Evolutionary conservation across 2,888 invertebrate genomes (phyloP).

Genomic region (Rhamphomyia laevipes): DNA sequence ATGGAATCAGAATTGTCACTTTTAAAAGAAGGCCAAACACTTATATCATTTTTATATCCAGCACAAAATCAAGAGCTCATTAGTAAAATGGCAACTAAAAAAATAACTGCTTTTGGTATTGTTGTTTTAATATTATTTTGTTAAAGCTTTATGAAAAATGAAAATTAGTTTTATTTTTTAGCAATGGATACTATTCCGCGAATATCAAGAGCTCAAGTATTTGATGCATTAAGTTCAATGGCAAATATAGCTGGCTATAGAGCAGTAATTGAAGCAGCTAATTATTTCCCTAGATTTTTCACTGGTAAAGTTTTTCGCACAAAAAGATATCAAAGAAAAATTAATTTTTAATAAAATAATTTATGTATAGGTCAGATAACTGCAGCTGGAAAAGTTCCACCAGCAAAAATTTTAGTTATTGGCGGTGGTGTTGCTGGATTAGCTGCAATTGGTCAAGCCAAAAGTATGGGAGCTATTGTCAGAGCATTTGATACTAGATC

Average conservation of each 20-base stretch:
- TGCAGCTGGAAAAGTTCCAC: conserved; percentile 80
- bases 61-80: conserved; percentile 67
- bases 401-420: conserved; percentile 75
- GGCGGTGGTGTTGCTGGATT: conserved; percentile 86
- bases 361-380: conserved; percentile 71
- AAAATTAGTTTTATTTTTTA: conserved; percentile 26
- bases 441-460: conserved; percentile 67
- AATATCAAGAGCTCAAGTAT: conserved; percentile 79
- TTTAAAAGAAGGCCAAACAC: conserved; percentile 53
- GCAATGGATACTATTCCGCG: conserved; percentile 85
- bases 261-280: conserved; percentile 79
- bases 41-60: conserved; percentile 77
- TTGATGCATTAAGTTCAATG: conserved; percentile 85
- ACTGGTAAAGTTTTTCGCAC: too few species aligned
- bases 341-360: too few species aligned
- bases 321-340: too few species aligned
- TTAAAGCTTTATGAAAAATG: background rate
- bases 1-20: conserved; percentile 50
- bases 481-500: conserved; percentile 78
- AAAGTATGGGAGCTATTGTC: conserved; percentile 81
- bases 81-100: conserved; percentile 52
- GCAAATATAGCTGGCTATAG: conserved; percentile 82
- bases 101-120: conserved; percentile 68
- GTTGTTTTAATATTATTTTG: background rate
- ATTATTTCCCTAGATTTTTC: conserved; percentile 82